Percentiles rank a stretch among this genome's conserved stretches.
These are phyloP conservation scores for Corydoras sp. DNA, from an alignment of 2,113 vertebrate species.

Conservation along the genomic window DNA sequence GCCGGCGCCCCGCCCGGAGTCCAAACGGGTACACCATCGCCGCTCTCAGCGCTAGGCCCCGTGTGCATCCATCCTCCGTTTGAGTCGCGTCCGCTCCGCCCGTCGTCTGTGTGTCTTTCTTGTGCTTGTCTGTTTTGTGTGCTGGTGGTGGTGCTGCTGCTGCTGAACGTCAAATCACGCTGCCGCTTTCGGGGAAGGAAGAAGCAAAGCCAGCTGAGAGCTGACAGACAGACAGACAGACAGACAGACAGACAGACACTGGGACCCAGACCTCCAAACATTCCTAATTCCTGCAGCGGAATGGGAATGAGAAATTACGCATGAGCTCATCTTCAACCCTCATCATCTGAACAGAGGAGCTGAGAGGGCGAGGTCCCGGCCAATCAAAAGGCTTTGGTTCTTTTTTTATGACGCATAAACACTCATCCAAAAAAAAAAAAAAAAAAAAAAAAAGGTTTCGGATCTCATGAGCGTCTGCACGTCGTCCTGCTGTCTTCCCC, in stretches of 20 bases:
- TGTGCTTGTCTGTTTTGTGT: conserved; percentile 56
- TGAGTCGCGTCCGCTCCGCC: conserved; percentile 66
- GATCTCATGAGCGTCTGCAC: conserved; percentile 46
- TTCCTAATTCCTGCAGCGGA: background rate
- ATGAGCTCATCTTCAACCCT: too few relatives aligned
- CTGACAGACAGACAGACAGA: conserved; percentile 49
- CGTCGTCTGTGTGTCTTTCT: conserved; percentile 59
- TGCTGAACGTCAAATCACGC: conserved; percentile 36
- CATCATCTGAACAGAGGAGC: too few relatives aligned
- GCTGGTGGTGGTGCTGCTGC: conserved; percentile 37
- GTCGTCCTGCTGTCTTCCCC: background rate
- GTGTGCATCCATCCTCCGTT: conserved; percentile 69
- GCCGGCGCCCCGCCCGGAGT: conserved; percentile 50
- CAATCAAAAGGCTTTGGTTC: conserved; percentile 69
- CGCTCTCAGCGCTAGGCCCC: conserved; percentile 72
- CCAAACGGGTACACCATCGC: conserved; percentile 75
- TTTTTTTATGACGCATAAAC: conserved; percentile 58
- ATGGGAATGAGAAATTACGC: background rate
- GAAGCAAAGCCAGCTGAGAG: conserved; percentile 66
- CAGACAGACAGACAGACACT: conserved; percentile 21
- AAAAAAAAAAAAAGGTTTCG: conserved; percentile 66
- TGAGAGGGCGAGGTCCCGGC: conserved; percentile 18
- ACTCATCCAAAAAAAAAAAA: too few relatives aligned
- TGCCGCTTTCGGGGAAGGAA: conserved; percentile 62
- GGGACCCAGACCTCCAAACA: conserved; percentile 33